Conservation (phyloP, 2,113 vertebrate genomes). For the Cepphus grylle region DNA sequence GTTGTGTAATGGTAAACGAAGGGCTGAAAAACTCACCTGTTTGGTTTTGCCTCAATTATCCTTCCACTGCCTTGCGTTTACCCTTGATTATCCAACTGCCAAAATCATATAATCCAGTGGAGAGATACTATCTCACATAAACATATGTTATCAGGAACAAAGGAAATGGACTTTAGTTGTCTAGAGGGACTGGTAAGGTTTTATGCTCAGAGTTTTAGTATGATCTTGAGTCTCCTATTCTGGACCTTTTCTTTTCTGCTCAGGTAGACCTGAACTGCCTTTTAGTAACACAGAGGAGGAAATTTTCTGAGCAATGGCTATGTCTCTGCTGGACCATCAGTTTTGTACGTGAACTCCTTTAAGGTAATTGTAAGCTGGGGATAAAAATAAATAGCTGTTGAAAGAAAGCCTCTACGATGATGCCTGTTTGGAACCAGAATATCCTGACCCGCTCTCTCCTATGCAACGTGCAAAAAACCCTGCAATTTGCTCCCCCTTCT, state of each 20-base stretch:
- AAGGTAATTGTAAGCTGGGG: background rate
- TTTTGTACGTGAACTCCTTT: background rate
- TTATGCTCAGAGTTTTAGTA: background rate
- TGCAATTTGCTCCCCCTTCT: background rate
- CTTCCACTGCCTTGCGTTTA: background rate
- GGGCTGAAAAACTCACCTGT: background rate
- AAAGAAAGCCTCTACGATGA: background rate
- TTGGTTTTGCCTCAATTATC: background rate
- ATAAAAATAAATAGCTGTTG: slow-evolving; percentile 23
- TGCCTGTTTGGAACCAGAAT: background rate
- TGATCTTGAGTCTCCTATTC: background rate
- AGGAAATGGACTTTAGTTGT: background rate
- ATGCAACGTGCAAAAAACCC: background rate
- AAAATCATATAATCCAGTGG: background rate
- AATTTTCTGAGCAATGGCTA: background rate
- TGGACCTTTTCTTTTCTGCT: background rate
- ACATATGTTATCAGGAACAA: background rate
- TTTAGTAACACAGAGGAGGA: background rate
- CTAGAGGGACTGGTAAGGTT: background rate
- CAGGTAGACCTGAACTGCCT: background rate
- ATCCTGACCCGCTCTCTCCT: background rate
- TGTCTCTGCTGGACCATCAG: background rate
- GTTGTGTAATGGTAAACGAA: background rate
- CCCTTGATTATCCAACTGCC: background rate
- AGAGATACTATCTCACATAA: background rate